Evolutionary conservation across 1,140 invertebrate species (phyloP).

Genomic region (Drosophila dunni): DNA sequence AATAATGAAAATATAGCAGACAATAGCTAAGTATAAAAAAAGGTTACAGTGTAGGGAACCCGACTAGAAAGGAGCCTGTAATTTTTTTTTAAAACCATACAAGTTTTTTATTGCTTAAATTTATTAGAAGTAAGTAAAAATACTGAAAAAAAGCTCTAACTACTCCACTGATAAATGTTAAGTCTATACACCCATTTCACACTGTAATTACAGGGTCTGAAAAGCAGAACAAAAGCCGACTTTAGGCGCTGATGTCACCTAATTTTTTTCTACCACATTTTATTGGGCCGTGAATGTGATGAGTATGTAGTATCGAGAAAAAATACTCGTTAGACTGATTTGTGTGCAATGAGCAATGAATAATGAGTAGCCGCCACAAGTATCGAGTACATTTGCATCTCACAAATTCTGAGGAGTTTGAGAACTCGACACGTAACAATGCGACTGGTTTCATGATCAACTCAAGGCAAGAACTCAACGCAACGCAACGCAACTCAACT

Average conservation of each 20-base stretch:
- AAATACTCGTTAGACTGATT: neutral
- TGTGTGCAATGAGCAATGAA: slow-evolving; percentile 2
- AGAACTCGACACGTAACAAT: slow-evolving; percentile 45
- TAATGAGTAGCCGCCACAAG: slow-evolving; percentile 13
- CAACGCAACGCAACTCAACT: neutral
- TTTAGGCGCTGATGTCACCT: slow-evolving; percentile 42
- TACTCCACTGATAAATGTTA: too few relatives aligned
- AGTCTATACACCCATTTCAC: too few relatives aligned
- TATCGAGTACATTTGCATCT: slow-evolving; percentile 12
- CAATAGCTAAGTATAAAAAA: neutral
- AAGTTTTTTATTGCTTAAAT: too few relatives aligned
- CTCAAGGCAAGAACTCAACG: slow-evolving; percentile 12
- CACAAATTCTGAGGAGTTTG: slow-evolving; percentile 15
- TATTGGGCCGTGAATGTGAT: slow-evolving; percentile 1
- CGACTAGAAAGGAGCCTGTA: too few relatives aligned
- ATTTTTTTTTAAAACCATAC: too few relatives aligned
- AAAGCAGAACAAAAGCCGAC: slow-evolving; percentile 16
- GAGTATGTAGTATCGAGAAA: neutral
- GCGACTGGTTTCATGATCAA: slow-evolving; percentile 28
- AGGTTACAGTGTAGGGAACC: too few relatives aligned
- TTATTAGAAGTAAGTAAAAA: too few relatives aligned
- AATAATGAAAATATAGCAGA: neutral
- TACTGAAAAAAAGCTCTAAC: too few relatives aligned
- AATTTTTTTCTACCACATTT: slow-evolving; percentile 1
- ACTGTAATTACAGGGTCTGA: too few relatives aligned